Evolutionary conservation across 2,888 invertebrate genomes (phyloP), one percentile per base, ranked within the genome.

Genomic region (Eledone cirrhosa): DNA sequence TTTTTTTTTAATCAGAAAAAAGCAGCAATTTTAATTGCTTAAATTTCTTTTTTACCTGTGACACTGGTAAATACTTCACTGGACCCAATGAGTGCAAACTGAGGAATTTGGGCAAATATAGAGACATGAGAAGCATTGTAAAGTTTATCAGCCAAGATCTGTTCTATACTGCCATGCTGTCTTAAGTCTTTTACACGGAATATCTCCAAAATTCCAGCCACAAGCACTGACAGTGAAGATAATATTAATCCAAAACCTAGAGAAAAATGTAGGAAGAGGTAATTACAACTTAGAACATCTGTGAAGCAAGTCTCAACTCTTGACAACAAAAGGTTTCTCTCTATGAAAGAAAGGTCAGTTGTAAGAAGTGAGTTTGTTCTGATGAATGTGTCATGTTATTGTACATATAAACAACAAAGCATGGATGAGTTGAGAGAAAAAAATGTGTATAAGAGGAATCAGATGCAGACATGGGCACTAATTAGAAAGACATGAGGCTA

Each of bases 61-160:
- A 87, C 85, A 79, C 85, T 86, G 11, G 88, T 82, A 76, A 89
- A 89, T 19, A 88, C 87, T 79, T 89, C 89, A 80, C 88, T 87
- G 11, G 86, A 84, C 11, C 89, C 89, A n/a, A 87, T 84, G 31
- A 89, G 83, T 5, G 85, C 84, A 81, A 87, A 89, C 81, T 88
- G 86, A 14, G 88, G 88, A 27, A 85, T 81, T 80, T 89, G 88
- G 8, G 81, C 81, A 75, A 89, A 87, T 76, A 89, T 84, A 16
- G 85, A 83, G 53, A 89, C 78, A 41, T 80, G 75, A 16, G 89
- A 88, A 1, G 88, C 86, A 72, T 87, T 86, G 81, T 87, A 89
- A 11, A 48, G 81, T 29, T 85, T 82, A 22, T 82, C 82, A 3
- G 84, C 85, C n/a, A 88, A 81, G 1, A 78, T 78, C 81, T 88